Conservation (phyloP, 2,113 vertebrate genomes). For the Oryctolagus cuniculus region DNA sequence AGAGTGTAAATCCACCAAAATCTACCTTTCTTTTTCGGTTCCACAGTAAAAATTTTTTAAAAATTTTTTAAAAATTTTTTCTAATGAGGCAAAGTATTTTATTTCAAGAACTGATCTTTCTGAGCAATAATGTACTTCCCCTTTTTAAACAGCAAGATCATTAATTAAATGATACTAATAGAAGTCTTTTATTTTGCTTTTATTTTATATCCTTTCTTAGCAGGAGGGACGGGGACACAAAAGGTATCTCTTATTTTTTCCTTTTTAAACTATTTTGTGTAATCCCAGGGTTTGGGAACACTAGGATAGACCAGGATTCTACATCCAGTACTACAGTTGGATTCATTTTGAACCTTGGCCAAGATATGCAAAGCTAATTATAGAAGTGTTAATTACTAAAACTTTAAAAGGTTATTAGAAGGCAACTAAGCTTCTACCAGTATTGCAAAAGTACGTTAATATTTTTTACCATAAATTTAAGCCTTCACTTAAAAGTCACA, state of each 20-base stretch:
- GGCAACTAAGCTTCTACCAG: constrained; percentile 6
- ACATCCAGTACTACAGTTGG: not conserved
- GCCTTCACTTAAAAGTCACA: constrained; percentile 15
- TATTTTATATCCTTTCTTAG: not conserved
- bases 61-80: not conserved
- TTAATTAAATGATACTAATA: not conserved
- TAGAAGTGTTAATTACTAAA: constrained; percentile 69
- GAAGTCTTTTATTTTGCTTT: not conserved
- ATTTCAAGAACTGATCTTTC: constrained; percentile 19
- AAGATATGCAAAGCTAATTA: constrained; percentile 68
- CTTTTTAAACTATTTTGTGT: not conserved
- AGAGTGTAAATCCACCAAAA: constrained; percentile 16
- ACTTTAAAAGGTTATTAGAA: constrained; percentile 59
- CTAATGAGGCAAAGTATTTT: not conserved
- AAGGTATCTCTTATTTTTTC: not conserved
- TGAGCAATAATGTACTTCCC: not conserved
- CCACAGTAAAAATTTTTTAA: not conserved
- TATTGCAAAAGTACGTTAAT: constrained; percentile 41
- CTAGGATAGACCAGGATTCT: not conserved
- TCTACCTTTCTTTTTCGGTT: not conserved
- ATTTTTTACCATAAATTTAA: constrained; percentile 66
- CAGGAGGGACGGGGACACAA: not conserved
- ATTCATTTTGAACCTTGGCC: constrained; percentile 56
- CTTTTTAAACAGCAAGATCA: not conserved
- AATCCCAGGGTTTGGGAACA: not conserved